Conservation (phyloP, 2,888 invertebrate genomes). For the Meandrusa payeni region DNA sequence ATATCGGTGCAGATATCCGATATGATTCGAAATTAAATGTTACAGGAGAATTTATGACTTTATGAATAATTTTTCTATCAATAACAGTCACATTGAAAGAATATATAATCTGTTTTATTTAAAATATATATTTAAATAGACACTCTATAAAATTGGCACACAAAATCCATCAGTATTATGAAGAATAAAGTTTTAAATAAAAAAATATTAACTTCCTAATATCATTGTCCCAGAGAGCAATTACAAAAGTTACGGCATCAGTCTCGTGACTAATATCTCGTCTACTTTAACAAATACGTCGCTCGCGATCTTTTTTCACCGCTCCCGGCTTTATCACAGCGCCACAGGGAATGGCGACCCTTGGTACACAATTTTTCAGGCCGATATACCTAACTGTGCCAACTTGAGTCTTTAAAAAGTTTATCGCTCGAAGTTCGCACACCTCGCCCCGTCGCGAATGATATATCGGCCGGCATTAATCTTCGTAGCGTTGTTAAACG, state of each 20-base stretch:
- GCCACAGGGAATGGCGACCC: constrained; percentile 61
- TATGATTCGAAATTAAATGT: constrained; percentile 8
- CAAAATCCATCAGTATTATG: too few species aligned
- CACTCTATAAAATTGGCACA: too few species aligned
- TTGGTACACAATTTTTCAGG: constrained; percentile 78
- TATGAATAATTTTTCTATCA: constrained; percentile 10
- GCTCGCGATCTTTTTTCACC: constrained; percentile 57
- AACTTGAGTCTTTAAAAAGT: constrained; percentile 78
- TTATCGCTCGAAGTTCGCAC: constrained; percentile 72
- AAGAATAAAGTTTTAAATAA: too few species aligned
- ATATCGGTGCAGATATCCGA: constrained; percentile 7
- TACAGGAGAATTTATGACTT: background rate
- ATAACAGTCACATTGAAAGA: too few species aligned
- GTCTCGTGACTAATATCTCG: constrained; percentile 69
- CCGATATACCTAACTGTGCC: constrained; percentile 60
- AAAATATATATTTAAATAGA: too few species aligned
- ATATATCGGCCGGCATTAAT: constrained; percentile 72
- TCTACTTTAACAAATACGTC: constrained; percentile 69
- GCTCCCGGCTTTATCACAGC: constrained; percentile 54
- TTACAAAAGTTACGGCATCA: constrained; percentile 61
- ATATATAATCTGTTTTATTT: too few species aligned
- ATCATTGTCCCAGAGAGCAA: constrained; percentile 51
- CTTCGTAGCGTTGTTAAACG: constrained; percentile 57
- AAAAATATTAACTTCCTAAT: constrained; percentile 15
- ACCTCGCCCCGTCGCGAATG: constrained; percentile 64